These are phyloP conservation scores for Apis cerana DNA, from an alignment of 1,140 invertebrate genomes.

Conservation along the genomic window DNA sequence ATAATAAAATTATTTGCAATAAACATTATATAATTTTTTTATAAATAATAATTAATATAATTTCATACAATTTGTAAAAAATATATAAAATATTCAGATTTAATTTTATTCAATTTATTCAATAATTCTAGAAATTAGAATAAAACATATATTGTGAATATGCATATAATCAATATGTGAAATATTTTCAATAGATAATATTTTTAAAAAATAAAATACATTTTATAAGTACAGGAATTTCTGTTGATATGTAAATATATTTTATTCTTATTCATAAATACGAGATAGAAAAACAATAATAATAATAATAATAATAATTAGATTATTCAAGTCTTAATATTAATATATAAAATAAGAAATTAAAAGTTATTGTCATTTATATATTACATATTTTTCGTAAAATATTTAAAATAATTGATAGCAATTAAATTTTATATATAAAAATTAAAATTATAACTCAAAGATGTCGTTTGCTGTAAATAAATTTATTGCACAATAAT, in stretches of 20 bases:
- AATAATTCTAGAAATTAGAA: background rate
- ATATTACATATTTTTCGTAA: background rate
- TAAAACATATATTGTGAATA: background rate
- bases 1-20: background rate
- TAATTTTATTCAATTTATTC: background rate
- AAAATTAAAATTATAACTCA: background rate
- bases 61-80: background rate
- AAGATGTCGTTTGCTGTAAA: background rate
- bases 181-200: background rate
- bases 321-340: background rate
- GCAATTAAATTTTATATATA: background rate
- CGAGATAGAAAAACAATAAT: background rate
- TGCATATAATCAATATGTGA: conserved; percentile 5
- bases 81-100: background rate
- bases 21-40: background rate
- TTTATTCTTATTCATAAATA: background rate
- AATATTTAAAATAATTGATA: background rate
- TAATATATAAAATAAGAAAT: background rate
- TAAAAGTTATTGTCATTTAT: background rate
- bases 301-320: background rate
- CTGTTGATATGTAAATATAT: background rate
- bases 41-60: background rate
- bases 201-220: background rate
- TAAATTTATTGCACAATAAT: conserved; percentile 16
- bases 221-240: background rate